These are phyloP conservation scores for Pachymerium ferrugineum DNA, from an alignment of 2,888 invertebrate genomes.

Conservation along the genomic window DNA sequence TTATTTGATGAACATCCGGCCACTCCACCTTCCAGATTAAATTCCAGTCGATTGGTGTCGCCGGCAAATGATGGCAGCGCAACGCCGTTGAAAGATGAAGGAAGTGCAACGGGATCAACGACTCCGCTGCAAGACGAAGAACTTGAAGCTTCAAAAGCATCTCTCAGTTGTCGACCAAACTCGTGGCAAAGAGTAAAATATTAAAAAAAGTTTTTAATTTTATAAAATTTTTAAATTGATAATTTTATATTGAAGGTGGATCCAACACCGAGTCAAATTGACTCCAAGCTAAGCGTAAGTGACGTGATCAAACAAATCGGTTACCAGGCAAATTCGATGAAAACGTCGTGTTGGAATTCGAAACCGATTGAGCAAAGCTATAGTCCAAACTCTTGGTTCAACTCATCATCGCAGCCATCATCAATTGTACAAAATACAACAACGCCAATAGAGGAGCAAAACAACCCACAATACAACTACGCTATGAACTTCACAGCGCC, in stretches of 20 bases:
- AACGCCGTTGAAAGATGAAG: slow-evolving; percentile 40
- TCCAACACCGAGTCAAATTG: too few species aligned
- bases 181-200: not conserved
- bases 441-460: not conserved
- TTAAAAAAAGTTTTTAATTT: not conserved
- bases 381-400: not conserved
- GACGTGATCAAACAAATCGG: not conserved
- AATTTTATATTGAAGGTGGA: too few species aligned
- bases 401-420: not conserved
- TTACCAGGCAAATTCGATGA: not conserved
- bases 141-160: slow-evolving; percentile 29
- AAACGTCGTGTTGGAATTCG: not conserved
- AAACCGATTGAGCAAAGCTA: not conserved
- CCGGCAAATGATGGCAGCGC: slow-evolving; percentile 30
- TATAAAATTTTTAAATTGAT: not conserved
- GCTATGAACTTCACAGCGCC: not conserved
- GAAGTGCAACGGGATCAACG: slow-evolving; percentile 37
- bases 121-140: slow-evolving; percentile 40
- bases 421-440: not conserved
- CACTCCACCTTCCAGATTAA: not conserved
- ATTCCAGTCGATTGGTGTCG: not conserved
- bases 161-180: not conserved
- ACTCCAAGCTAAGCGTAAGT: not conserved
- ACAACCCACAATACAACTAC: not conserved
- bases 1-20: slow-evolving; percentile 31